Evolutionary conservation across 2,888 invertebrate genomes (phyloP).

Genomic region (Fragum whitleyi): DNA sequence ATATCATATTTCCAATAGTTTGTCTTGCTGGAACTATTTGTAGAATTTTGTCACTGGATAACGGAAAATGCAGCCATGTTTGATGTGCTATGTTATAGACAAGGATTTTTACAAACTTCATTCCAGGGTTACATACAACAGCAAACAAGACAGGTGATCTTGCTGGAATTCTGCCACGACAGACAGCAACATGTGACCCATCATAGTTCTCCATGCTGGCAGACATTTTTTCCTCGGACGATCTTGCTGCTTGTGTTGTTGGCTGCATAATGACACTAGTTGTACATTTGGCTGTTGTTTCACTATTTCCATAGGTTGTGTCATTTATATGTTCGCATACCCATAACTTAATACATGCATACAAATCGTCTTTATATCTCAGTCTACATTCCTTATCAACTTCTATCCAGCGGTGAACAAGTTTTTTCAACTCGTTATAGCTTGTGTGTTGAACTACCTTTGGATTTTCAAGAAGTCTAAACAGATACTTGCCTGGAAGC

Average conservation of each 20-base stretch:
- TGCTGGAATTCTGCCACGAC: constrained; percentile 37
- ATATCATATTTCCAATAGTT: constrained; percentile 79
- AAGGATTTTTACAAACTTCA: constrained; percentile 81
- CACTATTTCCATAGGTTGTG: constrained; percentile 47
- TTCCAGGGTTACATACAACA: constrained; percentile 80
- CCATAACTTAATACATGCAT: constrained; percentile 76
- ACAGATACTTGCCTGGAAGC: constrained; percentile 76
- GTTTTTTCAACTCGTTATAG: constrained; percentile 76
- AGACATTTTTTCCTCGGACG: constrained; percentile 42
- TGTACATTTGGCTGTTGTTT: constrained; percentile 50
- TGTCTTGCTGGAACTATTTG: constrained; percentile 81
- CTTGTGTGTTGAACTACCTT: constrained; percentile 78
- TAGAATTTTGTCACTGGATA: constrained; percentile 77
- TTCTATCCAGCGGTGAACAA: constrained; percentile 80
- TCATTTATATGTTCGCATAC: constrained; percentile 67
- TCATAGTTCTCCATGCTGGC: constrained; percentile 58
- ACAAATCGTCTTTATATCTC: constrained; percentile 70
- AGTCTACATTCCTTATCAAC: constrained; percentile 71
- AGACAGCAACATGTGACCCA: constrained; percentile 5
- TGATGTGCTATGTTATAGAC: constrained; percentile 78
- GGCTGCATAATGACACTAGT: constrained; percentile 65
- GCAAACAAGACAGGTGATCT: constrained; percentile 75
- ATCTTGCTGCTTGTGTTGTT: constrained; percentile 32
- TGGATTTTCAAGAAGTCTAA: constrained; percentile 77
- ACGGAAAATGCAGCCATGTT: constrained; percentile 80